phyloP scores from a whole-genome alignment of 2,113 vertebrate genomes.

The Limnothrissa miodon region DNA sequence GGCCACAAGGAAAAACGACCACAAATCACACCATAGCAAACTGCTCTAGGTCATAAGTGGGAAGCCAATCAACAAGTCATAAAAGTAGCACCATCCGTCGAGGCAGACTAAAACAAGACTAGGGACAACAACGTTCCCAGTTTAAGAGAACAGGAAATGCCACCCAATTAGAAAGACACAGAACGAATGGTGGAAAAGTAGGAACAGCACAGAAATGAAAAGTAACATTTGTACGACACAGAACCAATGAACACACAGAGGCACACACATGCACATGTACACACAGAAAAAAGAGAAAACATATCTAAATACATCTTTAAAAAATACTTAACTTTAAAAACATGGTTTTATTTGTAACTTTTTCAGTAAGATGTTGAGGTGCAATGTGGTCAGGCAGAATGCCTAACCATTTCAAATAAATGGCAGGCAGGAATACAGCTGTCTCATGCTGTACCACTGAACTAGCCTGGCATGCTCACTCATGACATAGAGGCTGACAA shows the following conservation, averaged over 20 bases:
- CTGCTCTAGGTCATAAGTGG: neutral
- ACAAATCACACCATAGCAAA: neutral
- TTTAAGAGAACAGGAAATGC: constrained; percentile 74
- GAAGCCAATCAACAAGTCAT: constrained; percentile 3
- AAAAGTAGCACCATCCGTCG: neutral
- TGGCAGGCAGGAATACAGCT: neutral
- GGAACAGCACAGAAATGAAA: neutral
- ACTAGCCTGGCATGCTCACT: neutral
- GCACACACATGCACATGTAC: neutral
- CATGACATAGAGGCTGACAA: neutral
- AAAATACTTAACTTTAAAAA: neutral
- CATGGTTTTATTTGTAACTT: neutral
- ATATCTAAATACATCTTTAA: neutral
- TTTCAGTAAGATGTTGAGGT: neutral
- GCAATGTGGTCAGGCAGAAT: neutral
- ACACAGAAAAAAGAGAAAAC: neutral
- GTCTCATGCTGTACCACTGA: neutral
- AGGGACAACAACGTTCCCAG: constrained; percentile 62
- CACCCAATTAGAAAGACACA: constrained; percentile 61
- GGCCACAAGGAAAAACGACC: too few relatives aligned
- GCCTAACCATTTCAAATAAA: neutral
- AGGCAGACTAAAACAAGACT: constrained; percentile 41
- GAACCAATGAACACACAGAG: neutral
- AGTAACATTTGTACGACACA: neutral
- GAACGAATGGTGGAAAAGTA: neutral